Percentiles rank a stretch among this genome's conserved stretches.
Evolutionary conservation across 2,797 vertebrate species (phyloP).

Genomic region (Diceros bicornis): DNA sequence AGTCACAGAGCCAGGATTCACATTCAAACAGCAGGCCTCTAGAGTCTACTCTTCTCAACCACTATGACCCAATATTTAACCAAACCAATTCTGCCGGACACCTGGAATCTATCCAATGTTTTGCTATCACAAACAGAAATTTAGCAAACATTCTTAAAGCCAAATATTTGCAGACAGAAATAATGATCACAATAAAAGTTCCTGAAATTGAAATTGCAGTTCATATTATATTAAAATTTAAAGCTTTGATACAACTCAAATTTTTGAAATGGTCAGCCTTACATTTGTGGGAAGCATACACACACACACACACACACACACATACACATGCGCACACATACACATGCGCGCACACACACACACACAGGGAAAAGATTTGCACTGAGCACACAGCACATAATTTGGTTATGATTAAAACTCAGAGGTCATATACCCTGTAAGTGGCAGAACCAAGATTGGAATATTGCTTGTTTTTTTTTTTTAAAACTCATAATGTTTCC

Average conservation of each 20-base stretch:
- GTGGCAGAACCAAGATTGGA: background rate
- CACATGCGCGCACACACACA: accelerated
- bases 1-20: background rate
- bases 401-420: background rate
- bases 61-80: background rate
- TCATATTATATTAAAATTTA: background rate
- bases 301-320: background rate
- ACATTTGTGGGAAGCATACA: background rate
- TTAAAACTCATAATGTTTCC: background rate
- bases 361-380: background rate
- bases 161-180: constrained; percentile 9
- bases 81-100: background rate
- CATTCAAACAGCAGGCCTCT: background rate
- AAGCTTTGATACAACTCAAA: background rate
- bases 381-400: background rate
- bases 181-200: background rate
- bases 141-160: background rate
- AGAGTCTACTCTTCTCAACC: background rate
- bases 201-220: background rate
- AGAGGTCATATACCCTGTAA: background rate
- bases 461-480: background rate
- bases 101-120: background rate
- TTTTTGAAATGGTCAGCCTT: background rate
- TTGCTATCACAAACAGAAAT: background rate
- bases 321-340: background rate